These are phyloP conservation scores for Drosophila simulans DNA, from an alignment of 1,140 invertebrate species.

Conservation along the genomic window DNA sequence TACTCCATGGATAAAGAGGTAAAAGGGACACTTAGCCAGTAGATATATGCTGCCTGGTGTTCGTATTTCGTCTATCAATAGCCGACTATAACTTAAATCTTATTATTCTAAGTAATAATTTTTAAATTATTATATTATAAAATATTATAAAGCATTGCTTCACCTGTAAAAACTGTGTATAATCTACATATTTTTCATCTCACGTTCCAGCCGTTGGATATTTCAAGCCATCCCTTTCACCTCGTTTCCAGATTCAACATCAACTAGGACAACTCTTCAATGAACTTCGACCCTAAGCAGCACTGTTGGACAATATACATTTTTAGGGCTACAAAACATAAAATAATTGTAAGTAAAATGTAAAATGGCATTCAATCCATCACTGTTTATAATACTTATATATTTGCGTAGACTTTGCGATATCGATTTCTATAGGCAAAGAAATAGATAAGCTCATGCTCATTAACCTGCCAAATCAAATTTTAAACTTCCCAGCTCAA, in stretches of 20 bases:
- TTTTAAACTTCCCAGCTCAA: neutral
- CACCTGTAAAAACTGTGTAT: neutral
- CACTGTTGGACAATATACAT: no score
- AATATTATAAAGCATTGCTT: neutral
- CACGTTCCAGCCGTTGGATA: constrained; percentile 26
- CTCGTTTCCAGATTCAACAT: neutral
- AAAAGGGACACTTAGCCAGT: neutral
- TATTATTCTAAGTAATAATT: neutral
- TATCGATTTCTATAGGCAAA: no score
- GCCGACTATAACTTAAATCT: neutral
- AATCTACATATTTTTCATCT: constrained; percentile 3
- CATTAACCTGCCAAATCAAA: neutral
- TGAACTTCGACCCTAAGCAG: neutral
- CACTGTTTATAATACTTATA: no score
- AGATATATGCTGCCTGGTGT: neutral
- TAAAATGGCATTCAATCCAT: no score
- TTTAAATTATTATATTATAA: neutral
- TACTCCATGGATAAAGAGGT: neutral
- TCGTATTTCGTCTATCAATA: no score
- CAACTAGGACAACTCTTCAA: neutral
- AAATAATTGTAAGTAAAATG: no score
- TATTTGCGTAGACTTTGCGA: no score
- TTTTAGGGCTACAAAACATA: no score
- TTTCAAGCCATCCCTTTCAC: constrained; percentile 25
- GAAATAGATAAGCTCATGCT: no score